phyloP scores from a whole-genome alignment of 2,888 invertebrate genomes.

The Ceramica pisi region DNA sequence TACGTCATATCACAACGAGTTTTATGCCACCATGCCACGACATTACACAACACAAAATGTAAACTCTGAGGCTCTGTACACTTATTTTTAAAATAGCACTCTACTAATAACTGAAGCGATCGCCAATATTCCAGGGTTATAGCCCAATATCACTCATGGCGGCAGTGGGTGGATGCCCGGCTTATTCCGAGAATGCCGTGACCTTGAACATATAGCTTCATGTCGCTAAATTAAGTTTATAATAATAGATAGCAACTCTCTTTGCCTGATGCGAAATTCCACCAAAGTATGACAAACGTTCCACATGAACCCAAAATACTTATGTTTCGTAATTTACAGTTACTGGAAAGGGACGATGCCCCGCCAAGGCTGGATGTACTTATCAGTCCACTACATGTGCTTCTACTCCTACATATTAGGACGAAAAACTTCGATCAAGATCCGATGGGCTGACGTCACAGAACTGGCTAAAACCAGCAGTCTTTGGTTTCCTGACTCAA shows the following conservation, averaged over 20 bases:
- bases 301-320: not conserved
- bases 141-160: not conserved
- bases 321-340: constrained; percentile 88
- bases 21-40: too few relatives aligned
- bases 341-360: constrained; percentile 98
- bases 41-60: too few relatives aligned
- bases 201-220: constrained; percentile 6
- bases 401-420: constrained; percentile 99
- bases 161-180: constrained; percentile 2
- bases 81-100: not conserved
- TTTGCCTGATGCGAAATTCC: not conserved
- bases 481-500: constrained; percentile 95
- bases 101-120: not conserved
- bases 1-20: too few relatives aligned
- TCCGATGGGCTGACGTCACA: constrained; percentile 97
- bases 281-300: not conserved
- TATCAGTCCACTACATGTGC: constrained; percentile 98
- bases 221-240: not conserved
- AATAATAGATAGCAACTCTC: not conserved
- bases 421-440: constrained; percentile 96
- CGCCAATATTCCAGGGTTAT: not conserved
- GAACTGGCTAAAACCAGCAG: constrained; percentile 95
- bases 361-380: constrained; percentile 98
- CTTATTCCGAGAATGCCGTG: constrained; percentile 4
- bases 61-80: not conserved